Evolutionary conservation across 1,140 invertebrate genomes (phyloP).

Genomic region (Anoplophora glabripennis): DNA sequence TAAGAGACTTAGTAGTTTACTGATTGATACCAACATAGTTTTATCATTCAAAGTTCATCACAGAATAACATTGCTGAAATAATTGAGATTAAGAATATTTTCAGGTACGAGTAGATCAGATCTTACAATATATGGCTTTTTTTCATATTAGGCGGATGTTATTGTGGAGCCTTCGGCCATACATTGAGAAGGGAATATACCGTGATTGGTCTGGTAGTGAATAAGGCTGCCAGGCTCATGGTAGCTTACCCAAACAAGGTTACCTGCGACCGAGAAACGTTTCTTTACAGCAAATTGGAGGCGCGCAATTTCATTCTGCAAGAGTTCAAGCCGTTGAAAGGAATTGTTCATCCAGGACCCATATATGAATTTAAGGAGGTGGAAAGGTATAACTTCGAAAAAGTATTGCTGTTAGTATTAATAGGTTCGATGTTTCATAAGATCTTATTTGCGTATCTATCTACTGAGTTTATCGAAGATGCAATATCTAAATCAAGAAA

Average conservation of each 20-base stretch:
- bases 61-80: too few species aligned
- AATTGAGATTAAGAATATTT: too few species aligned
- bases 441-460: too few species aligned
- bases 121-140: too few species aligned
- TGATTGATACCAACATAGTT: too few species aligned
- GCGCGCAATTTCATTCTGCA: slow-evolving; percentile 60
- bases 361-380: slow-evolving; percentile 58
- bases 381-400: slow-evolving; percentile 7
- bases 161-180: slow-evolving; percentile 76
- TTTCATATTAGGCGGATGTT: slow-evolving; percentile 54
- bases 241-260: slow-evolving; percentile 64
- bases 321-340: slow-evolving; percentile 61
- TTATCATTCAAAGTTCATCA: too few species aligned
- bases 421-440: too few species aligned
- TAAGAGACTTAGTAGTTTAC: too few species aligned
- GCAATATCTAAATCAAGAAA: too few species aligned
- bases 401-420: too few species aligned
- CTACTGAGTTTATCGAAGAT: too few species aligned
- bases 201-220: slow-evolving; percentile 71
- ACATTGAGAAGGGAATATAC: slow-evolving; percentile 70
- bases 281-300: slow-evolving; percentile 63
- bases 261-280: slow-evolving; percentile 68
- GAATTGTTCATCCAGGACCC: slow-evolving; percentile 59
- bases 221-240: slow-evolving; percentile 75
- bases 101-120: too few species aligned